These are phyloP conservation scores for Tanytarsus gracilentus DNA, from an alignment of 2,888 invertebrate species.

Conservation along the genomic window DNA sequence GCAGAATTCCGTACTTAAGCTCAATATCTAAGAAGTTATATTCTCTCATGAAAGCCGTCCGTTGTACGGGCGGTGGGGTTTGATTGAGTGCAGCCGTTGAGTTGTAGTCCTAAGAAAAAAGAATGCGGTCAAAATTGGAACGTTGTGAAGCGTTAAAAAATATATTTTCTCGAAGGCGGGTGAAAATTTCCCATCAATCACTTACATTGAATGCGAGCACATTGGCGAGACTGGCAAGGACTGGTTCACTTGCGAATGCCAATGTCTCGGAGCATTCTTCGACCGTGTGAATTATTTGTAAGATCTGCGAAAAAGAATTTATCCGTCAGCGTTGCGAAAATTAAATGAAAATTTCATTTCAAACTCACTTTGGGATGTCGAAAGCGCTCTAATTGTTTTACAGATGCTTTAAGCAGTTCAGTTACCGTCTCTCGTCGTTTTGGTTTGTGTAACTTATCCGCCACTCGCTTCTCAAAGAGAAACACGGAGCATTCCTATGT, in stretches of 20 bases:
- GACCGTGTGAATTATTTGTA: conserved; percentile 59
- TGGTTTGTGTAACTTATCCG: conserved; percentile 87
- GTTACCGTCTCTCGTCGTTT: conserved; percentile 86
- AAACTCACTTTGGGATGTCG: conserved; percentile 64
- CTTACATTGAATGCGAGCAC: conserved; percentile 74
- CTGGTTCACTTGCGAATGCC: conserved; percentile 90
- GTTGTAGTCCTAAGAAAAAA: neutral
- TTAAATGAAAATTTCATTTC: neutral
- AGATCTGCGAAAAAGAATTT: conserved; percentile 41
- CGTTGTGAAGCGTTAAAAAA: too few relatives aligned
- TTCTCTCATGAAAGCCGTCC: conserved; percentile 47
- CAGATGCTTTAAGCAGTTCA: conserved; percentile 71
- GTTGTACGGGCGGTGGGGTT: neutral
- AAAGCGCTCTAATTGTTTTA: conserved; percentile 69
- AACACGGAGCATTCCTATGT: conserved; percentile 85
- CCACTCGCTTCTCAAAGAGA: conserved; percentile 85
- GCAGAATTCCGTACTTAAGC: conserved; percentile 84
- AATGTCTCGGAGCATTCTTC: conserved; percentile 81
- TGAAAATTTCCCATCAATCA: conserved; percentile 33
- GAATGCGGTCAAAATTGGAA: neutral
- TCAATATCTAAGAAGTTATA: conserved; percentile 87
- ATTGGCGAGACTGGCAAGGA: conserved; percentile 81
- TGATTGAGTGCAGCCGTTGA: neutral
- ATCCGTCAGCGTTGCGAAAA: neutral
- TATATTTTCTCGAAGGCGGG: neutral